Base-by-base conservation (phyloP, 1,140 invertebrate genomes). In the Drosophila melanica region DNA sequence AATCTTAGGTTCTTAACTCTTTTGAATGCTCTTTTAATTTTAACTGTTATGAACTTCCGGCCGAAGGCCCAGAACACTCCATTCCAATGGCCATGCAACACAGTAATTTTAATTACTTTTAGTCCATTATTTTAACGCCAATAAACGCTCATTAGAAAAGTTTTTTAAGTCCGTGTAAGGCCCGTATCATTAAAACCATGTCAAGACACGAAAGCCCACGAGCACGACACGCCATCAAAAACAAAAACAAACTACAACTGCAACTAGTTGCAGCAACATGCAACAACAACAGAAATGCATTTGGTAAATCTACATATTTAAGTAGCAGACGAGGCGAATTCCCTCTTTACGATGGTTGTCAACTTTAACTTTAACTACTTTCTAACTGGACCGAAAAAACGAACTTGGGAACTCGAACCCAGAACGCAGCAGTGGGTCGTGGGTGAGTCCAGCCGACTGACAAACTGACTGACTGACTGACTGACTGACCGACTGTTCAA, bases 351-450 rank as follows among this genome's bases (percentile, higher is more conserved):
- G 58, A 57, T 50, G 67, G 51, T 69, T 77, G 68, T 71, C 39
- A 63, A 79, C 58, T n/a, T n/a, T 69, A 84, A 77, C 73, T 79
- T 77, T 87, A 82, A 89, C 79, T 77, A 89, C 79, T 87, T 87
- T 89, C 84, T 64, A 89, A 77, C 75, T 35, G 33, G 33, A 35
- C 33, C 33, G 33, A 35, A 35, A 33, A 10, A 35, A 35, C 27
- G 9, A 35, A 35, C 33, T 27, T 27, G 27, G 27, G 33, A 35
- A 35, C 33, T 35, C 33, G 33, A 9, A 8, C 33, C 33, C 10
- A 45, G 45, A 69, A 57, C 75, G 27, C 81, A 81, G 73, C 85
- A 80, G 77, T 82, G 42, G 84, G 76, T 79, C 76, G 82, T 87
- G 84, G 82, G 84, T 84, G 80, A 79, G 65, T 72, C 39, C 37